Evolutionary conservation across 1,140 invertebrate species (phyloP).

Genomic region (Bicyclus anynana): DNA sequence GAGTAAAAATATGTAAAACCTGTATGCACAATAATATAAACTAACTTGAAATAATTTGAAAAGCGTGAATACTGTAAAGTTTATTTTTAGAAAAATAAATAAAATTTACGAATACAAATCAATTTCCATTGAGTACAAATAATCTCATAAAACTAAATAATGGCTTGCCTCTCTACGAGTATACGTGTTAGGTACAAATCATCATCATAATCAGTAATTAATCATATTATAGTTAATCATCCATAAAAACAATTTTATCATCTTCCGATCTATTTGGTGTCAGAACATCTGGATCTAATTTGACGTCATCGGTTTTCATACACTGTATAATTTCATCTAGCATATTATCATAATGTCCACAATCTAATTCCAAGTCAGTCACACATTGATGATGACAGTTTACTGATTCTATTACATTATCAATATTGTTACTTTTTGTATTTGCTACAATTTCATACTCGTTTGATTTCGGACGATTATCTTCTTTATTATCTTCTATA

Average conservation of each 20-base stretch:
- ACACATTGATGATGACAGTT: not conserved
- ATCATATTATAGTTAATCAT: conserved; percentile 46
- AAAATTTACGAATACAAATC: no score
- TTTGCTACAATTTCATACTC: not conserved
- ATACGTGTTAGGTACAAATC: no score
- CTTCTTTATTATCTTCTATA: conserved; percentile 2
- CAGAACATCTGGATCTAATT: conserved; percentile 39
- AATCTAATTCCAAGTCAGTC: not conserved
- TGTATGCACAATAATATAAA: no score
- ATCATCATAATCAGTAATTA: no score
- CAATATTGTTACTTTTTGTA: not conserved
- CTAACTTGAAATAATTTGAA: no score
- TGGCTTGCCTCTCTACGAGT: no score
- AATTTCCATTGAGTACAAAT: no score
- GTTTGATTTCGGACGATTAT: not conserved
- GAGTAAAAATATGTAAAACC: no score
- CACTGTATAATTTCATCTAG: conserved; percentile 64
- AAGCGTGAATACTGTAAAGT: no score
- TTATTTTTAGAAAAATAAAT: no score
- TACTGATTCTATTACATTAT: not conserved
- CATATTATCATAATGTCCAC: conserved; percentile 40
- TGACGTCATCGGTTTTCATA: conserved; percentile 40
- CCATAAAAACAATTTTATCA: conserved; percentile 65
- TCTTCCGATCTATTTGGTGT: conserved; percentile 53
- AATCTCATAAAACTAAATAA: no score